Percentiles rank a stretch among this genome's conserved stretches.
These are phyloP conservation scores for Oreotragus oreotragus DNA, from an alignment of 2,113 vertebrate genomes.

Conservation along the genomic window DNA sequence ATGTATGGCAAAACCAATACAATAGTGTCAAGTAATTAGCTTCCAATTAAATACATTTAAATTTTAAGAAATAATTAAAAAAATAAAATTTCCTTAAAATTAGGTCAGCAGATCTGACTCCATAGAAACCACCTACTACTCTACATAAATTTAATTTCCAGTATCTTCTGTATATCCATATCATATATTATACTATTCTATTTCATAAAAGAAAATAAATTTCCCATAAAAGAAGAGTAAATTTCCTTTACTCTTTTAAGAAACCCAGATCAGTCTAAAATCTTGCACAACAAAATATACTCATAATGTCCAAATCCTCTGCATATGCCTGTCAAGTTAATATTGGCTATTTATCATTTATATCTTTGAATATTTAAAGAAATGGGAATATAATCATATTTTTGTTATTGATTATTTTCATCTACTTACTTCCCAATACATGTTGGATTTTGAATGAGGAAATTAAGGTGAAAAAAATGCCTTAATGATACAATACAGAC, in stretches of 20 bases:
- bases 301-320: not conserved
- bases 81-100: not conserved
- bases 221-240: not conserved
- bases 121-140: not conserved
- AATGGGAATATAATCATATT: not conserved
- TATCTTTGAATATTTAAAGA: not conserved
- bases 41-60: too few relatives aligned
- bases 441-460: not conserved
- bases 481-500: not conserved
- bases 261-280: not conserved
- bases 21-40: too few relatives aligned
- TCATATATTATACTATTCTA: not conserved
- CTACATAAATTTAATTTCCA: not conserved
- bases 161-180: not conserved
- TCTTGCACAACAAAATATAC: not conserved
- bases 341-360: not conserved
- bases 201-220: not conserved
- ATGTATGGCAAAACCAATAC: too few relatives aligned
- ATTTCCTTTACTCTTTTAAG: not conserved
- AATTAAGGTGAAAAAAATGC: not conserved
- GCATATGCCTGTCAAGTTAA: not conserved
- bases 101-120: not conserved
- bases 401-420: not conserved
- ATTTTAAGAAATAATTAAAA: too few relatives aligned
- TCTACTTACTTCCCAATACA: not conserved